Base-by-base conservation (phyloP, 2,888 invertebrate genomes). In the Megastigmus dorsalis region DNA sequence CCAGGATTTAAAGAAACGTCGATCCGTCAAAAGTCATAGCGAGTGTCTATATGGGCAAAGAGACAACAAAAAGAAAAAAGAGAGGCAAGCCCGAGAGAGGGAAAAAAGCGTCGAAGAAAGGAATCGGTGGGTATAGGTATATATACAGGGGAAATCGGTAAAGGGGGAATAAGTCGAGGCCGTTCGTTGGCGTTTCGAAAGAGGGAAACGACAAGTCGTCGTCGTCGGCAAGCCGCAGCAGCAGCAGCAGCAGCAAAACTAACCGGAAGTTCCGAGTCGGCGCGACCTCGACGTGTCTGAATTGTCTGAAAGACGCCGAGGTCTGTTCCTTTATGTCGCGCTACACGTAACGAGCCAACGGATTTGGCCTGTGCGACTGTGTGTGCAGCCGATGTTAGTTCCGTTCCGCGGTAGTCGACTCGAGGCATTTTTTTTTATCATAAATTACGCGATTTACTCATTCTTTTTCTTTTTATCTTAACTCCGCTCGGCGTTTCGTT, bases 151-250 rank as follows among this genome's bases (percentile, higher is more conserved):
- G 20, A 57, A 57, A 57, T 33, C 48, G 33, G n/a, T n/a, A n/a
- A n/a, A n/a, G n/a, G n/a, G n/a, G n/a, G n/a, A n/a, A 30, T n/a
- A 48, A 18, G 28, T 33, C 67, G 55, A 54, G 54, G 54, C n/a
- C 66, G 54, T 18, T 33, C 67, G 30, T 36, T 23, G 9, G 2
- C 59, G 59, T 66, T 66, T 55, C 55, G 67, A 67, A 48, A 67
- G 67, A 67, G 67, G 57, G 26, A 57, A 57, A 57, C 57, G n/a
- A 15, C n/a, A n/a, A n/a, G n/a, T n/a, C n/a, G n/a, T n/a, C n/a
- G n/a, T n/a, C n/a, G n/a, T n/a, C 38, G 59, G 38, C 26, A 26
- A 1, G 0, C 18, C 41, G 45, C 36, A 4, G 43, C 45, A 23
- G 52, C 13, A 33, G 18, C 10, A 3, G 23, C 30, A 30, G n/a